Percentiles rank a stretch among this genome's conserved stretches.
Evolutionary conservation across 2,888 invertebrate species (phyloP).

Genomic region (Anoncus sp.): DNA sequence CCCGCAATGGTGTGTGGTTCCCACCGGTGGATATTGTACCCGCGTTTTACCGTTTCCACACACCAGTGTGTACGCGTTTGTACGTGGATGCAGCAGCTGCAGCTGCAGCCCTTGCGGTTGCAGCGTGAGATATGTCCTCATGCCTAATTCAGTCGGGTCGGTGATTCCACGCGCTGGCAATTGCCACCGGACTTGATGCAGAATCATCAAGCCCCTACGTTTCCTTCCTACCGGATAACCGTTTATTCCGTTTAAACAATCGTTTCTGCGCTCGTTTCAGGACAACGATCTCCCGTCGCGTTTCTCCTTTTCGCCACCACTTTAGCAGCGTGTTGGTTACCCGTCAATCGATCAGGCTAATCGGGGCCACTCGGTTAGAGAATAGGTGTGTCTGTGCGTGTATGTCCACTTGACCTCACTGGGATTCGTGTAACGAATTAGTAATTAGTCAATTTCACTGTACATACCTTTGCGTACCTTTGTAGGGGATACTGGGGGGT

Average conservation of each 20-base stretch:
- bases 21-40: too few species aligned
- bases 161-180: slow-evolving; percentile 23
- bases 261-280: too few species aligned
- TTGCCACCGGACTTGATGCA: slow-evolving; percentile 12
- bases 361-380: slow-evolving; percentile 48
- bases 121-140: slow-evolving; percentile 47
- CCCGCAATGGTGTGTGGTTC: slow-evolving; percentile 4
- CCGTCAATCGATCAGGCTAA: slow-evolving; percentile 55
- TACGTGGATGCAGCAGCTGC: slow-evolving; percentile 37
- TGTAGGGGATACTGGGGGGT: too few species aligned
- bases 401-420: slow-evolving; percentile 32
- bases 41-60: too few species aligned
- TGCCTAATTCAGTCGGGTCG: slow-evolving; percentile 44
- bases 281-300: too few species aligned
- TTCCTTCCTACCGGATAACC: slow-evolving; percentile 29
- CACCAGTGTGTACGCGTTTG: slow-evolving; percentile 1
- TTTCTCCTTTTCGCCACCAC: neutral
- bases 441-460: slow-evolving; percentile 47
- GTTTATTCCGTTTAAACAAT: slow-evolving; percentile 53
- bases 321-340: slow-evolving; percentile 11
- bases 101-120: slow-evolving; percentile 39
- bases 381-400: too few species aligned
- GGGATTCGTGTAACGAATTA: slow-evolving; percentile 43
- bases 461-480: neutral
- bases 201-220: neutral